Conservation (phyloP, 2,797 vertebrate genomes). For the Pantherophis vulpinus region DNA sequence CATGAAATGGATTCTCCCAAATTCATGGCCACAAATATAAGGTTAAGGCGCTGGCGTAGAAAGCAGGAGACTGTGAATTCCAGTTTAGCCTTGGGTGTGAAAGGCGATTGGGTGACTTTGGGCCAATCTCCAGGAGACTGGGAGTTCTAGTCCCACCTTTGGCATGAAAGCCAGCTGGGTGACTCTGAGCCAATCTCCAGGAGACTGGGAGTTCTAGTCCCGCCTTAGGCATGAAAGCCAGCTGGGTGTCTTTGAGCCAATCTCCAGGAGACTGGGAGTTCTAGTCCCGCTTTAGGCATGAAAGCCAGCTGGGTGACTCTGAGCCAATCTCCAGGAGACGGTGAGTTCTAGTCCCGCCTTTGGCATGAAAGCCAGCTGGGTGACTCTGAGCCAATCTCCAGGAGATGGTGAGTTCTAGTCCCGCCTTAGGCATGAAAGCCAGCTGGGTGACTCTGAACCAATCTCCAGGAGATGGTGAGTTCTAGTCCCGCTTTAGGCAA, state of each 20-base stretch:
- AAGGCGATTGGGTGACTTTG: neutral
- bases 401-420: too few species aligned
- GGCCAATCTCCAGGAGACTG: accelerated
- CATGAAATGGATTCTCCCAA: neutral
- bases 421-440: too few species aligned
- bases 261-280: too few species aligned
- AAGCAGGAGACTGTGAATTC: neutral
- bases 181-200: neutral
- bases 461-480: accelerated
- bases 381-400: neutral
- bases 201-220: too few species aligned
- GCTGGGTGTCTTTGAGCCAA: too few species aligned
- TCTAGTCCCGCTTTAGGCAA: neutral
- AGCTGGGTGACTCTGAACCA: too few species aligned
- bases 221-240: too few species aligned
- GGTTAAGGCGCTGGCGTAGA: neutral
- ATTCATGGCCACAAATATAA: neutral
- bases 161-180: accelerated
- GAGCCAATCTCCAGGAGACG: accelerated
- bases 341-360: too few species aligned
- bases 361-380: accelerated
- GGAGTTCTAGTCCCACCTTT: too few species aligned
- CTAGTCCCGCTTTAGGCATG: too few species aligned
- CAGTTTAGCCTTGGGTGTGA: neutral
- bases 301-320: too few species aligned